Base-by-base conservation (phyloP, 2,797 vertebrate genomes). In the Cyprinella venusta region DNA sequence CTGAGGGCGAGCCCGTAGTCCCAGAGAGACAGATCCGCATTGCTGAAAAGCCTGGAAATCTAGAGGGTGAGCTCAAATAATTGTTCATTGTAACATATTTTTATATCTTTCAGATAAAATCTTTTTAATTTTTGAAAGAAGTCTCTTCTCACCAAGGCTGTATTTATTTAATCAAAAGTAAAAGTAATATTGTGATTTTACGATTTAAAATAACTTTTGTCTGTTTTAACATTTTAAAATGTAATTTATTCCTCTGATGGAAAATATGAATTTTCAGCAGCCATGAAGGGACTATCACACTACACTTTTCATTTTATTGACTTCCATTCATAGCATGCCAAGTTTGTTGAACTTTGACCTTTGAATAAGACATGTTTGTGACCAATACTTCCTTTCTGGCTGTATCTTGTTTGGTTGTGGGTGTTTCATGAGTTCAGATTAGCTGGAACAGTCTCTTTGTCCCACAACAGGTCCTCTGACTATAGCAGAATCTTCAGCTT, bases 11-110 rank as follows among this genome's bases (percentile, higher is more conserved):
- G 86, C 98, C 98, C 0, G 96, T 99, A 5, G 96, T 99, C 16
- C 97, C 97, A 0, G 98, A 99, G 89, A 92, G 98, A 68, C 97
- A 97, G 93, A 99, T 99, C 87, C 96, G 98, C 84, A 99, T 99
- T 76, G 90, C 96, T 0, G 97, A 99, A 89, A 99, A 99, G 76
- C 98, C 98, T 0, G 97, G 97, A 1, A 92, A 88, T 87, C 93
- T 96, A 0, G 97, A 97, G 88, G 96, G 97, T 99, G 91, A 93
- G 92, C 67, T 48, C 7, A 26, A 40, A 26, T 7, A 63, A 36
- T 18, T 48, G 1, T 30, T 70, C 1, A 16, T 2, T 26, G 2
- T 36, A 36, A 48, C 68, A 61, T 18, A 0, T 33, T 71, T 56
- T 30, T 3, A 54, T 15, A 68, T 36, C 21, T 79, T 63, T 21